These are phyloP conservation scores for Styela plicata DNA, from an alignment of 23 tunicate species.

Conservation along the genomic window DNA sequence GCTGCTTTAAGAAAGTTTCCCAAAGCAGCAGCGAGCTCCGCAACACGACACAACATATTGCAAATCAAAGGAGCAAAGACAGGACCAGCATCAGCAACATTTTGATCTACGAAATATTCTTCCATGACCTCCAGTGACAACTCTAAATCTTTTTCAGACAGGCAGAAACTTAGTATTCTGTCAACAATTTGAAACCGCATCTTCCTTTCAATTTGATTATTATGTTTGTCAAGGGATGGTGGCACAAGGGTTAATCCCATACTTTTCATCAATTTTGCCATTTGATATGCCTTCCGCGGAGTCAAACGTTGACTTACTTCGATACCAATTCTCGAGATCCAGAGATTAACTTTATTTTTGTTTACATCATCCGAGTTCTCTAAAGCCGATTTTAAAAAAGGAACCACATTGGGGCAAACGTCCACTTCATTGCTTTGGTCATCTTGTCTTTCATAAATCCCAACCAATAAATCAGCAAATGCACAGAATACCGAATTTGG, in stretches of 20 bases:
- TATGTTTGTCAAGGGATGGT: not conserved
- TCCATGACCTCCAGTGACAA: not conserved
- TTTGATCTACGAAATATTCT: slow-evolving; percentile 1
- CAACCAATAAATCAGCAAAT: slow-evolving; percentile 19
- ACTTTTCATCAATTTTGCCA: not conserved
- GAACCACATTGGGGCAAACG: not conserved
- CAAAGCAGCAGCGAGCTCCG: not conserved
- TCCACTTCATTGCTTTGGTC: not conserved
- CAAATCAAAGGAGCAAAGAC: slow-evolving; percentile 19
- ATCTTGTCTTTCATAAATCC: not conserved
- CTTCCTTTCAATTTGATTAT: not conserved
- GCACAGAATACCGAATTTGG: not conserved
- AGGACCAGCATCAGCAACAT: slow-evolving; percentile 13
- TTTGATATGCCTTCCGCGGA: not conserved
- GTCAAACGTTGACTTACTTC: not conserved
- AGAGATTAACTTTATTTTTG: not conserved
- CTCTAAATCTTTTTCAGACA: not conserved
- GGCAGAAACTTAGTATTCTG: not conserved
- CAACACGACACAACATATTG: slow-evolving; percentile 23
- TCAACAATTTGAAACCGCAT: slow-evolving; percentile 3
- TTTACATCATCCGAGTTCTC: not conserved
- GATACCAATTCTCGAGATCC: slow-evolving; percentile 13
- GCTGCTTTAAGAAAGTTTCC: slow-evolving; percentile 10
- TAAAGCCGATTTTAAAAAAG: not conserved
- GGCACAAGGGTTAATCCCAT: slow-evolving; percentile 26